Conservation (phyloP, 2,797 vertebrate genomes). For the Petrocephalus schoutedeni region DNA sequence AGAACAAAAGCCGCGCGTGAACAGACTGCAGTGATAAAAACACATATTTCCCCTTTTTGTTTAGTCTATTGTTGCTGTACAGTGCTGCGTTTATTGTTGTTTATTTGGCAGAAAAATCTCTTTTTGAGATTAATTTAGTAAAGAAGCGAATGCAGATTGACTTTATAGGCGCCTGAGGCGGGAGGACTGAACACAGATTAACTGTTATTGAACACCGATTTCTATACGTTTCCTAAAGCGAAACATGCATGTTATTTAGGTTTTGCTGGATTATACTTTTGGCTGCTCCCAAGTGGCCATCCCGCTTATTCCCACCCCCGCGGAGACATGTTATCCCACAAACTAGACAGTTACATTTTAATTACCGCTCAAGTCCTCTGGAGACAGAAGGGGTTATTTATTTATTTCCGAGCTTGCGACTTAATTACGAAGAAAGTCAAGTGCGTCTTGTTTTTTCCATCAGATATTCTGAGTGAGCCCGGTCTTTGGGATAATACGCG, state of each 20-base stretch:
- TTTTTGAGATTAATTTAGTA: not conserved
- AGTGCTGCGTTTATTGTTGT: not conserved
- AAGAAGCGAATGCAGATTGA: not conserved
- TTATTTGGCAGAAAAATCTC: not conserved
- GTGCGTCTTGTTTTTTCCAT: constrained; percentile 3
- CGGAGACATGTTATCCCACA: not conserved
- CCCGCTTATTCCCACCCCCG: not conserved
- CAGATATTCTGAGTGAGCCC: not conserved
- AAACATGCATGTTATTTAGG: not conserved
- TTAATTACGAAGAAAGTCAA: constrained; percentile 27
- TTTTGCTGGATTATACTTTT: not conserved
- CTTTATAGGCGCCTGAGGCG: not conserved
- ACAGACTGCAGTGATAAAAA: not conserved
- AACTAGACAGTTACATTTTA: constrained; percentile 29
- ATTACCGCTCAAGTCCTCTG: constrained; percentile 22
- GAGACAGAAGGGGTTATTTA: constrained; percentile 17
- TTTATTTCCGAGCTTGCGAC: constrained; percentile 13
- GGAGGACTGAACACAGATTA: not conserved
- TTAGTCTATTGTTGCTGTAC: not conserved
- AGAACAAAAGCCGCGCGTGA: not conserved
- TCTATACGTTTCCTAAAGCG: not conserved
- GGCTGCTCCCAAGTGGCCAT: not conserved
- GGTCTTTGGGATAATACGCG: constrained; percentile 10
- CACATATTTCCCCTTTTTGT: not conserved
- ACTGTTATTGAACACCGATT: not conserved